These are phyloP conservation scores for Adelognathus sp. DNA, from an alignment of 2,888 invertebrate genomes.

Conservation along the genomic window DNA sequence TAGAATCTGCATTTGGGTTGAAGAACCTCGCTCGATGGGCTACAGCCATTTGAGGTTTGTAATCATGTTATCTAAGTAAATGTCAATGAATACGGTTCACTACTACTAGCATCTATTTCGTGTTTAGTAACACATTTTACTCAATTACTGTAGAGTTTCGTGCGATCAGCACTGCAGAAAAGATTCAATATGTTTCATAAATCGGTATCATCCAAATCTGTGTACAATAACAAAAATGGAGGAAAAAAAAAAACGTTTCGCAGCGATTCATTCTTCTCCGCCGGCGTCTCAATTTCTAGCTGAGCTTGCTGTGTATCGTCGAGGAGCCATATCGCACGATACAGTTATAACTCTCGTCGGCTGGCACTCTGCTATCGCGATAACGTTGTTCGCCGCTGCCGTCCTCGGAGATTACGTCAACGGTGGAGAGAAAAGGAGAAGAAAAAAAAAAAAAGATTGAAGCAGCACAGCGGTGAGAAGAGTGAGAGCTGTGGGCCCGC, in stretches of 20 bases:
- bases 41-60: no score
- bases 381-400: slow-evolving; percentile 1
- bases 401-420: slow-evolving; percentile 15
- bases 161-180: no score
- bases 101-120: no score
- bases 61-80: no score
- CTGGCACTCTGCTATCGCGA: not conserved
- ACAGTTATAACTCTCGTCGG: not conserved
- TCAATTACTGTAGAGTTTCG: no score
- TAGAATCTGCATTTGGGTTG: no score
- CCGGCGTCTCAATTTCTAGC: not conserved
- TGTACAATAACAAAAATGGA: no score
- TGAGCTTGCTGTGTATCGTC: not conserved
- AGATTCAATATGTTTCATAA: no score
- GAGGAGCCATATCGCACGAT: not conserved
- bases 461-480: not conserved
- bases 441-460: not conserved
- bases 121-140: no score
- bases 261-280: not conserved
- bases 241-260: not conserved
- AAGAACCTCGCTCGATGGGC: no score
- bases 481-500: not conserved
- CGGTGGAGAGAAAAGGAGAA: slow-evolving; percentile 2
- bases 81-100: no score
- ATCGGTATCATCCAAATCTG: no score